Conservation (phyloP, 2,888 invertebrate genomes). For the Beris morrisii region DNA sequence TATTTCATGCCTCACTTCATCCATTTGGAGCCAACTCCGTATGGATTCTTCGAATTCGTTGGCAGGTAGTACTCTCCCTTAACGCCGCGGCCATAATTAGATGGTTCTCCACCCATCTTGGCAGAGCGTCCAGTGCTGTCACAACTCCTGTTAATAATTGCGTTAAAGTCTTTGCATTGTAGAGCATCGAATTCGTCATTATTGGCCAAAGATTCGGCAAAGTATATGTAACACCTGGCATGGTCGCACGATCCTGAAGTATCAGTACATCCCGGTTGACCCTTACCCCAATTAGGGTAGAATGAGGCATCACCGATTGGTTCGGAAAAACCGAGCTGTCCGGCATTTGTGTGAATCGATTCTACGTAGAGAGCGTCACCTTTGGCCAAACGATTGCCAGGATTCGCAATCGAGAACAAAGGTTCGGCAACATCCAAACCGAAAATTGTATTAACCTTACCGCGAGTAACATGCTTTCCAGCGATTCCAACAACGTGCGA, state of each 20-base stretch:
- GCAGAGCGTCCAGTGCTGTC: conserved; percentile 41
- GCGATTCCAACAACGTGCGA: conserved; percentile 62
- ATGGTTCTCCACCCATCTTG: conserved; percentile 45
- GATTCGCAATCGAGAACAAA: conserved; percentile 43
- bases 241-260: conserved; percentile 55
- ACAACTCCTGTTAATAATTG: conserved; percentile 44
- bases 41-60: conserved; percentile 24
- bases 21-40: conserved; percentile 15
- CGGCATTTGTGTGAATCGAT: conserved; percentile 51
- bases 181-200: conserved; percentile 47
- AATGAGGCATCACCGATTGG: conserved; percentile 57
- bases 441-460: conserved; percentile 60
- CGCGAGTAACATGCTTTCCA: conserved; percentile 60
- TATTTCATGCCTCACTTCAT: background rate
- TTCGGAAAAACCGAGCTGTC: conserved; percentile 46
- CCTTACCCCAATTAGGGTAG: conserved; percentile 60
- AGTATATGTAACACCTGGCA: conserved; percentile 54
- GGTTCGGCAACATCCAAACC: conserved; percentile 48
- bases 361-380: conserved; percentile 52
- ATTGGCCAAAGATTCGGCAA: conserved; percentile 53
- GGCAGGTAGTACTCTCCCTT: conserved; percentile 33
- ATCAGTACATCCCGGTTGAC: conserved; percentile 59
- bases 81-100: conserved; percentile 38
- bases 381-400: conserved; percentile 44
- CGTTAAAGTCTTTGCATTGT: conserved; percentile 44